These are phyloP conservation scores for Tetraodon nigroviridis DNA, from an alignment of 2,113 vertebrate genomes.

Conservation along the genomic window DNA sequence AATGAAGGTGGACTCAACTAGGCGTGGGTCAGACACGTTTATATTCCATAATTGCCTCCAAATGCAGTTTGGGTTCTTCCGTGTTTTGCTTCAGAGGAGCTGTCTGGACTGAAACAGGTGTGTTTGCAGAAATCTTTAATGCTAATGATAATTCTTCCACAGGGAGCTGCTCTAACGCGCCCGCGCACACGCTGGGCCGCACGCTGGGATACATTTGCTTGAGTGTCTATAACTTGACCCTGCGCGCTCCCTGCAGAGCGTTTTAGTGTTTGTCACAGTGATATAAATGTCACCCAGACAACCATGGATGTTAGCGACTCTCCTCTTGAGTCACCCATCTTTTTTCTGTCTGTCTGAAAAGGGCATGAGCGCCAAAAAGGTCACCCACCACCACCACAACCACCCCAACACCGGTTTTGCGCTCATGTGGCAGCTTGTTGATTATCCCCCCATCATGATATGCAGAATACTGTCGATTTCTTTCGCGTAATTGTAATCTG, in stretches of 20 bases:
- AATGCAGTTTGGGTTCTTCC: slow-evolving; percentile 29
- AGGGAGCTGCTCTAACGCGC: too few species aligned
- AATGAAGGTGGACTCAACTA: slow-evolving; percentile 13
- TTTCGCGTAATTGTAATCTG: slow-evolving; percentile 25
- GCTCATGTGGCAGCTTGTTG: slow-evolving; percentile 17
- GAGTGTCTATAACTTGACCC: slow-evolving; percentile 9
- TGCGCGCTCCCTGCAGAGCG: slow-evolving; percentile 5
- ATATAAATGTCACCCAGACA: slow-evolving; percentile 36
- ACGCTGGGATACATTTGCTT: not conserved
- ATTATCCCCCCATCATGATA: slow-evolving; percentile 33
- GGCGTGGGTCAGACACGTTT: slow-evolving; percentile 22
- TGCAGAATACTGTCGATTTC: slow-evolving; percentile 21
- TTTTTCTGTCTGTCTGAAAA: slow-evolving; percentile 43
- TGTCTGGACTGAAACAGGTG: slow-evolving; percentile 3
- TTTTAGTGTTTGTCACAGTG: slow-evolving; percentile 22
- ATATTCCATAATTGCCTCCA: slow-evolving; percentile 16
- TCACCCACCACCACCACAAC: slow-evolving; percentile 8
- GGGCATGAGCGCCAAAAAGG: slow-evolving; percentile 34
- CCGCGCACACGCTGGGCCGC: too few species aligned
- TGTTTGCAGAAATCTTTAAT: slow-evolving; percentile 17
- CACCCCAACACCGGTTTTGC: not conserved
- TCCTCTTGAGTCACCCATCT: slow-evolving; percentile 19
- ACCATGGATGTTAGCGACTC: slow-evolving; percentile 20
- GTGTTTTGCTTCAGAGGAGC: slow-evolving; percentile 6
- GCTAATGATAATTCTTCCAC: slow-evolving; percentile 10